These are phyloP conservation scores for Eretmocerus hayati DNA, from an alignment of 2,888 invertebrate species.

Conservation along the genomic window DNA sequence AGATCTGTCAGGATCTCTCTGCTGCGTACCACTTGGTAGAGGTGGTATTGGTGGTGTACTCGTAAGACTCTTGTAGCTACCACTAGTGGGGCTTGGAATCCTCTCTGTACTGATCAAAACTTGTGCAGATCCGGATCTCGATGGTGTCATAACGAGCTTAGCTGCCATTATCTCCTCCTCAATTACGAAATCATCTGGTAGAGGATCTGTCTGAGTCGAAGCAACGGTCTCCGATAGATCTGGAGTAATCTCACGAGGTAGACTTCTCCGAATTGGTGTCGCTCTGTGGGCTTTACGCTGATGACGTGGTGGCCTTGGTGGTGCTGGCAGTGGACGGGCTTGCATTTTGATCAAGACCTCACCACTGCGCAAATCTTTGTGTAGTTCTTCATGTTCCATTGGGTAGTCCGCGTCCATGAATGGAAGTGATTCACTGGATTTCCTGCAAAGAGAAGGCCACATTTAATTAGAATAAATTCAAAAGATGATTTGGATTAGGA, in stretches of 20 bases:
- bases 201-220: constrained; percentile 78
- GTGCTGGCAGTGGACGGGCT: constrained; percentile 76
- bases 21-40: constrained; percentile 22
- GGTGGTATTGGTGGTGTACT: constrained; percentile 34
- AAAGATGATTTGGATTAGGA: too few species aligned
- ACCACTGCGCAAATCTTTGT: constrained; percentile 64
- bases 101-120: constrained; percentile 41
- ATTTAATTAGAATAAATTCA: not conserved
- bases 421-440: constrained; percentile 43
- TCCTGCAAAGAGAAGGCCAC: constrained; percentile 1
- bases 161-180: constrained; percentile 43
- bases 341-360: constrained; percentile 77
- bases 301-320: constrained; percentile 73
- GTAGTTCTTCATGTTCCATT: constrained; percentile 27
- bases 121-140: constrained; percentile 37
- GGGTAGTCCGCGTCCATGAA: constrained; percentile 58
- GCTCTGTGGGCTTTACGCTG: constrained; percentile 32
- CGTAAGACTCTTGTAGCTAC: constrained; percentile 7
- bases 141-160: constrained; percentile 39
- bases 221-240: constrained; percentile 59
- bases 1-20: constrained; percentile 10
- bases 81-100: constrained; percentile 34
- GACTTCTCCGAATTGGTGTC: constrained; percentile 13
- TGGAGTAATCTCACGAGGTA: constrained; percentile 23
- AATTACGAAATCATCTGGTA: constrained; percentile 64